Evolutionary conservation across 2,888 invertebrate genomes (phyloP).

Genomic region (Zhuqinia jingwanae): DNA sequence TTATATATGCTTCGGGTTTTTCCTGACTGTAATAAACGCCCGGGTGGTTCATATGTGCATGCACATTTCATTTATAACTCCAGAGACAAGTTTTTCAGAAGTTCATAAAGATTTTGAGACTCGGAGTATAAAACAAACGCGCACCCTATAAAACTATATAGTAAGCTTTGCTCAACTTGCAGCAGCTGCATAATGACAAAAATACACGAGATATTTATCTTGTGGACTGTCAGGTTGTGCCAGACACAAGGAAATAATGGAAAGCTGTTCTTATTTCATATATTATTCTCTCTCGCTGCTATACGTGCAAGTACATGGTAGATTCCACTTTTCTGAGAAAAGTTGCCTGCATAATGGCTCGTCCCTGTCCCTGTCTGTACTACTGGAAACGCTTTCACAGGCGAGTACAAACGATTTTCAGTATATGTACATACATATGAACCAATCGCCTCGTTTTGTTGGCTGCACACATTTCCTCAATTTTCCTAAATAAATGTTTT

Average conservation of each 20-base stretch:
- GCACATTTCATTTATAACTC: neutral
- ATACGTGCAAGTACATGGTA: neutral
- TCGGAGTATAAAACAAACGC: neutral
- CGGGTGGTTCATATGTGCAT: neutral
- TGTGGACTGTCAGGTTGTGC: constrained; percentile 49
- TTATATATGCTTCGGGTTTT: no score
- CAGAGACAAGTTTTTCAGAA: constrained; percentile 1
- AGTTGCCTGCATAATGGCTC: constrained; percentile 51
- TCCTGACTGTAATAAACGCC: neutral
- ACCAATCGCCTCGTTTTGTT: no score
- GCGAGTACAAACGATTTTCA: constrained; percentile 2
- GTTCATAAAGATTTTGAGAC: neutral
- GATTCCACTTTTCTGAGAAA: constrained; percentile 43
- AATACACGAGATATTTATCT: constrained; percentile 24
- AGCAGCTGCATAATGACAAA: constrained; percentile 5
- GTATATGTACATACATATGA: neutral
- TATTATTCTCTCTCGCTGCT: neutral
- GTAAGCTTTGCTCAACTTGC: no score
- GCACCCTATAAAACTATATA: constrained; percentile 24
- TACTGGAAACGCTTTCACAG: no score
- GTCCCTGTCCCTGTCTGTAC: no score
- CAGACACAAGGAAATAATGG: constrained; percentile 36
- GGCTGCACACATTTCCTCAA: no score
- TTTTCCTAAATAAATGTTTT: neutral
- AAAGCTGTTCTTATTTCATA: neutral